Base-by-base conservation (phyloP, 2,797 vertebrate genomes). In the Hemibagrus guttatus region DNA sequence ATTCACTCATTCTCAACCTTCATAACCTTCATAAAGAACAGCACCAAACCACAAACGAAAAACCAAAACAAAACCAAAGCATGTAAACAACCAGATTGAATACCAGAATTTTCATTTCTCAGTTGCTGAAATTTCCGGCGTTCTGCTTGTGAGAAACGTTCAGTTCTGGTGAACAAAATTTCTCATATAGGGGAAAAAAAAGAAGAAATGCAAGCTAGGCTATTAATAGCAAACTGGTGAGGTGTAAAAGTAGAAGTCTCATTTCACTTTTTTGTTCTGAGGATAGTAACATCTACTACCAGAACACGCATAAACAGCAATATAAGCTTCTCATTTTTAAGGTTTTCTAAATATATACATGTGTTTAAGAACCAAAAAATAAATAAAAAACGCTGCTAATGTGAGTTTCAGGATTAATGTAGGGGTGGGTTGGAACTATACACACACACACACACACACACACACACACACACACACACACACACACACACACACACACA, bases 241-340 rank as follows among this genome's bases (percentile, higher is more conserved):
- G 82, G 95, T 94, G 93, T 93, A 95, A 95, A 95, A 95, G 78
- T 85, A 92, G 88, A 90, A 88, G 87, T 95, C 88, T 95, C 94
- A 92, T 94, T 95, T 95, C 94, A 93, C 93, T 93, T 95, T 94
- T 92, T 89, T 85, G 88, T 61, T 85, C 88, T 63, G 85, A 87
- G 83, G 84, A 90, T 89, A 89, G 90, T 91, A 91, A 87, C 85
- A 81, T 83, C 76, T 90, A 90, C 90, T 87, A 89, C 75, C 63
- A 86, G 49, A 66, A 86, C 71, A 87, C 59, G 86, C 85, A 87
- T 64, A 42, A 88, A 76, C 86, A 88, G 69, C 83, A 82, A 87
- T 75, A 83, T 21, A 26, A 17, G 52, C 66, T 87, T 89, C 89
- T 90, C 87, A n/a, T 86, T 86, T 87, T 85, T 26, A 54, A 21